A percentile compares a stretch with the other conserved stretches of the same genome.
phyloP scores from a whole-genome alignment of 1,140 invertebrate genomes.

The Whitmania pigra region DNA sequence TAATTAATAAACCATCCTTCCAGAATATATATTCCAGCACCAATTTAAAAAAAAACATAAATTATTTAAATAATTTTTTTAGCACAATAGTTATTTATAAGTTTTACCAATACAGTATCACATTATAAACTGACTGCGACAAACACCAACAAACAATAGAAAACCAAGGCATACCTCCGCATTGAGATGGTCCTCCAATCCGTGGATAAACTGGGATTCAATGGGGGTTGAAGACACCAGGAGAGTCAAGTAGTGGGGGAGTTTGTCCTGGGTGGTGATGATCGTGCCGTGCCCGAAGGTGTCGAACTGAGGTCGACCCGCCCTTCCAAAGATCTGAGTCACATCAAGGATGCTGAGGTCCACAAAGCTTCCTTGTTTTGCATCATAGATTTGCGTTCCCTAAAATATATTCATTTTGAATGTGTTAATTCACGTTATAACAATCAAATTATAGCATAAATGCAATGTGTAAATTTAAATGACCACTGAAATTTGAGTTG shows the following conservation, averaged over 20 bases:
- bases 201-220: constrained; percentile 86
- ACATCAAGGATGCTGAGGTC: constrained; percentile 95
- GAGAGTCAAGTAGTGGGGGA: constrained; percentile 81
- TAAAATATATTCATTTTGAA: constrained; percentile 36
- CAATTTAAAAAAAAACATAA: too few relatives aligned
- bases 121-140: too few relatives aligned
- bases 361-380: constrained; percentile 81
- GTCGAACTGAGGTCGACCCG: constrained; percentile 74
- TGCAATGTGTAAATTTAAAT: background rate
- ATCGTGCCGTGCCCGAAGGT: constrained; percentile 73
- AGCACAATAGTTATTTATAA: too few relatives aligned
- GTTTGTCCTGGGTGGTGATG: constrained; percentile 81
- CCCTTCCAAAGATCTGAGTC: constrained; percentile 95
- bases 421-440: background rate
- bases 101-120: too few relatives aligned
- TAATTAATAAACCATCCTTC: too few relatives aligned
- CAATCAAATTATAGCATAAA: too few relatives aligned
- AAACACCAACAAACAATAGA: too few relatives aligned
- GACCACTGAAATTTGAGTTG: background rate
- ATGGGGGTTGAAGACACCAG: constrained; percentile 95
- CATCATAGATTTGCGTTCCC: constrained; percentile 96
- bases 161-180: constrained; percentile 54
- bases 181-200: constrained; percentile 89
- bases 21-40: too few relatives aligned
- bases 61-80: too few relatives aligned